Evolutionary conservation across 2,888 invertebrate species (phyloP).

Genomic region (Epistrophe grossulariae): DNA sequence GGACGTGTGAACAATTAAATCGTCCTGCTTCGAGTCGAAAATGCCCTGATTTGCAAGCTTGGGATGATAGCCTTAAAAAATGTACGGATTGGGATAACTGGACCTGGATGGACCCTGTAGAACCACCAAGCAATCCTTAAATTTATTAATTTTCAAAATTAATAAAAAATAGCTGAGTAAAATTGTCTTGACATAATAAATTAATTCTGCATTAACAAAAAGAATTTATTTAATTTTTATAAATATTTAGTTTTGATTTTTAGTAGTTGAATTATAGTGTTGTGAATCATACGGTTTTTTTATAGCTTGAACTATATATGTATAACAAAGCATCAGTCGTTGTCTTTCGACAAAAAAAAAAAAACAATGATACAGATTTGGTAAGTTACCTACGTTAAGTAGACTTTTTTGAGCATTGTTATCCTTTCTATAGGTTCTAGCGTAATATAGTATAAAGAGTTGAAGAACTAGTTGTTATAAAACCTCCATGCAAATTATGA

Average conservation of each 20-base stretch:
- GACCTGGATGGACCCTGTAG: slow-evolving; percentile 78
- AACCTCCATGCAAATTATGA: no score
- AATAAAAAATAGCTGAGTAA: no score
- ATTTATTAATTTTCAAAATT: not conserved
- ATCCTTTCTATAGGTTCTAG: no score
- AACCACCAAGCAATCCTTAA: slow-evolving; percentile 77
- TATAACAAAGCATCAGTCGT: no score
- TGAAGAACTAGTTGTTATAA: no score
- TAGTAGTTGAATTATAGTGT: not conserved
- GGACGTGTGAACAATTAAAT: not conserved
- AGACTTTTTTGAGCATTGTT: no score
- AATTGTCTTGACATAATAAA: not conserved
- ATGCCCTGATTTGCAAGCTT: slow-evolving; percentile 32
- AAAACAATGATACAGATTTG: no score
- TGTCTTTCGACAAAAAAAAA: no score
- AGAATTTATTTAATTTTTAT: not conserved
- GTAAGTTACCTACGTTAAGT: no score
- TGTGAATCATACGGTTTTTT: no score
- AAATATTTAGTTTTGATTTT: not conserved
- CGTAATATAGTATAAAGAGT: no score
- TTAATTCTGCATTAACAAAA: not conserved
- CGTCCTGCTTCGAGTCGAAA: not conserved
- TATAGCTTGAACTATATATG: no score
- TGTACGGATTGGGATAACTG: slow-evolving; percentile 79
- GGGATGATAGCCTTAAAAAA: slow-evolving; percentile 45